A percentile compares a stretch with the other conserved stretches of the same genome.
These are phyloP conservation scores for Microctonus hyperodae DNA, from an alignment of 2,888 invertebrate genomes.

Conservation along the genomic window DNA sequence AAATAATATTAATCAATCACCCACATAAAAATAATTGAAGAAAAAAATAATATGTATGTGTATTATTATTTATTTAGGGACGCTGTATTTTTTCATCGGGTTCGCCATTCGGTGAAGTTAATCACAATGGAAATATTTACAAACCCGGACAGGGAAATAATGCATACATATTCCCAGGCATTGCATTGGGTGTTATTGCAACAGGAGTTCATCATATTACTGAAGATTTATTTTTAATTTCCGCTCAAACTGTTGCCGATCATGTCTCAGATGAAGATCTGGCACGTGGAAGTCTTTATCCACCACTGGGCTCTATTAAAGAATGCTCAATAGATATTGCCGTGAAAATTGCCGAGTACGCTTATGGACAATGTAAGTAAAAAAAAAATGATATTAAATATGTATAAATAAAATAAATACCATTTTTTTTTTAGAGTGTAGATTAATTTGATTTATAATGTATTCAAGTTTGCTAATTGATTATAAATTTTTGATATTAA, in stretches of 20 bases:
- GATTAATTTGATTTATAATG: neutral
- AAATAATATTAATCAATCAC: neutral
- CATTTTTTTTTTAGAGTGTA: neutral
- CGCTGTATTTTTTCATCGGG: slow-evolving; percentile 94
- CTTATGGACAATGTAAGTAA: slow-evolving; percentile 81
- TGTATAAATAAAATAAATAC: slow-evolving; percentile 5
- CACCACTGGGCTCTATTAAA: slow-evolving; percentile 82
- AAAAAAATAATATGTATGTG: neutral
- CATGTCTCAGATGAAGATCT: slow-evolving; percentile 85
- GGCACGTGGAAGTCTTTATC: slow-evolving; percentile 88
- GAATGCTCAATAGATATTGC: slow-evolving; percentile 93
- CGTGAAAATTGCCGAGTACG: slow-evolving; percentile 83
- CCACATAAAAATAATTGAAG: neutral
- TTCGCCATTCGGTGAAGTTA: slow-evolving; percentile 91
- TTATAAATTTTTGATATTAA: too few species aligned
- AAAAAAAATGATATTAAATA: too few species aligned
- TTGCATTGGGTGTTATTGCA: slow-evolving; percentile 91
- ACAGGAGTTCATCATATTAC: slow-evolving; percentile 93
- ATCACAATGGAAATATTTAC: slow-evolving; percentile 79
- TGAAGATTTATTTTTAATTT: slow-evolving; percentile 92
- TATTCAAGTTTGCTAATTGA: too few species aligned
- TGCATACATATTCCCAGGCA: slow-evolving; percentile 96
- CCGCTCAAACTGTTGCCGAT: slow-evolving; percentile 89
- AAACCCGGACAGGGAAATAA: slow-evolving; percentile 97
- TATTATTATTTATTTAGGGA: slow-evolving; percentile 70